A percentile compares a stretch with the other conserved stretches of the same genome.
These are phyloP conservation scores for Cosmia trapezina DNA, from an alignment of 2,888 invertebrate species.

Conservation along the genomic window DNA sequence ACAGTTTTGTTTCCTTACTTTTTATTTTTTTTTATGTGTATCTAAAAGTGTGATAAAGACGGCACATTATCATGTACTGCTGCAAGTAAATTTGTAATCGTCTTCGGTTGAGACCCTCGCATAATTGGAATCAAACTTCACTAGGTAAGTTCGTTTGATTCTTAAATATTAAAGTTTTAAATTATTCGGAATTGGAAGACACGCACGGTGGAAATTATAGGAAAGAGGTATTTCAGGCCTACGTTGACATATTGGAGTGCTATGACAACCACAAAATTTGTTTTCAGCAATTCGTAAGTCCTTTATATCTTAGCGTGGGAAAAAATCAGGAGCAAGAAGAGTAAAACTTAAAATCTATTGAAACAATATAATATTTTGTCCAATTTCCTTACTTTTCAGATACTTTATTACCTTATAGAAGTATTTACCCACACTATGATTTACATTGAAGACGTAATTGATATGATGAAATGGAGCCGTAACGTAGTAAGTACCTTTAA, in stretches of 20 bases:
- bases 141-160: too few relatives aligned
- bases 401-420: constrained; percentile 23
- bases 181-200: neutral
- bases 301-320: neutral
- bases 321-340: neutral
- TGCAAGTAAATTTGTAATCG: too few relatives aligned
- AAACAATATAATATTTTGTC: neutral
- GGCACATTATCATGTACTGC: too few relatives aligned
- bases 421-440: constrained; percentile 18
- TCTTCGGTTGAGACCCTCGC: too few relatives aligned
- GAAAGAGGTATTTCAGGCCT: constrained; percentile 28
- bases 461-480: neutral
- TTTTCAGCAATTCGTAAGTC: constrained; percentile 40
- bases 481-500: neutral
- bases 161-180: constrained; percentile 10
- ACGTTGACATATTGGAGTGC: constrained; percentile 28
- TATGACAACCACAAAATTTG: constrained; percentile 20
- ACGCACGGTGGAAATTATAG: neutral
- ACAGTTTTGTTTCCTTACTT: too few relatives aligned
- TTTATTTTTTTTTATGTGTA: too few relatives aligned
- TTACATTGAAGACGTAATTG: constrained; percentile 13
- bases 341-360: neutral
- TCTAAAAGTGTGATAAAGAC: too few relatives aligned
- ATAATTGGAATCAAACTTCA: too few relatives aligned
- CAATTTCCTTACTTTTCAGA: constrained; percentile 11